Percentiles rank a stretch among this genome's conserved stretches.
phyloP scores from a whole-genome alignment of 2,113 vertebrate species.

The Cyphomyrus plagiostoma region DNA sequence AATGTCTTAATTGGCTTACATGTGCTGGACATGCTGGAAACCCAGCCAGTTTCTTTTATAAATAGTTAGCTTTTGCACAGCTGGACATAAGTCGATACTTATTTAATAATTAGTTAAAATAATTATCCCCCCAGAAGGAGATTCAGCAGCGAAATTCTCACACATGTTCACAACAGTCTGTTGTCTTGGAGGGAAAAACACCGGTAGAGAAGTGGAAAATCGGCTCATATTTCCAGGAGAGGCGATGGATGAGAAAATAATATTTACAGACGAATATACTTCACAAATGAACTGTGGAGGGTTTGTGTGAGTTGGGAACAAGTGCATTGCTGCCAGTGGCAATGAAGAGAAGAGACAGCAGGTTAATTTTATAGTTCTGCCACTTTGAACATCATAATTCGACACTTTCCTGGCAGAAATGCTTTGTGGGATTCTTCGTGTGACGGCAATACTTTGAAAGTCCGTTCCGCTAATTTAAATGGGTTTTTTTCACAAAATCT shows the following conservation, averaged over 20 bases:
- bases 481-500: not conserved
- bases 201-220: not conserved
- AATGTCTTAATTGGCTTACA: not conserved
- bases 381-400: not conserved
- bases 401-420: not conserved
- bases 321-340: not conserved
- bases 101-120: not conserved
- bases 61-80: not conserved
- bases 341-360: not conserved
- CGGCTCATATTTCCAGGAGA: not conserved
- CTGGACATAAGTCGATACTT: not conserved
- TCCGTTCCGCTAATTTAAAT: not conserved
- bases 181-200: not conserved
- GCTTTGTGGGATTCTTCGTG: not conserved
- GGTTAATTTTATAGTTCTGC: not conserved
- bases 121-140: not conserved
- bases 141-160: not conserved
- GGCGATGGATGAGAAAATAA: not conserved
- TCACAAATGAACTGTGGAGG: not conserved
- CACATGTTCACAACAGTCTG: not conserved
- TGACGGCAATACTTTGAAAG: not conserved
- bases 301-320: not conserved
- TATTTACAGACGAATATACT: not conserved
- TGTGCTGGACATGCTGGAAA: not conserved
- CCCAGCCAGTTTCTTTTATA: not conserved